Evolutionary conservation across 2,797 vertebrate genomes (phyloP), one percentile per base, ranked within the genome.

Genomic region (Aselliscus stoliczkanus): DNA sequence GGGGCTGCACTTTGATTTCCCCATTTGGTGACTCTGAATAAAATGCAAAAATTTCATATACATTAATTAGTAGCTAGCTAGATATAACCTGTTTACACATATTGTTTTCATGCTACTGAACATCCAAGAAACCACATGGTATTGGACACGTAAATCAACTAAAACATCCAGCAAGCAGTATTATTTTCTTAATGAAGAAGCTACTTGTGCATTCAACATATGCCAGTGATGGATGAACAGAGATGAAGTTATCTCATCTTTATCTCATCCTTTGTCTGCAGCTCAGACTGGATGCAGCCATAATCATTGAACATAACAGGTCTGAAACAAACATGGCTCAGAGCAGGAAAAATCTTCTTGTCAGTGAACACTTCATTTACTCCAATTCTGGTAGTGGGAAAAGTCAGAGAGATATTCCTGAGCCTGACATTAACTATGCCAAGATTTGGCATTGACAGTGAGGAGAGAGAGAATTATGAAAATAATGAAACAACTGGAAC

Each of bases 171-270:
- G 21, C 9, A 94, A 93, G 70, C n/a, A 82, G 18, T 10, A 70
- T 76, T 17, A 29, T 92, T 92, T 93, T 42, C 64, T 47, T 83
- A 87, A 64, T 54, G 62, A 82, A 87, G 29, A 75, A 14, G 13
- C 8, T 58, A 1, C 5, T 76, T 70, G n/a, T 65, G 14, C 7
- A 42, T 67, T 88, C 67, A 85, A 58, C 12, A 62, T 15, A 47
- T 18, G 15, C 18, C 25, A 20, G 5, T 6, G 42, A 64, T 56
- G 23, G 27, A 47, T 34, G 37, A 62, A 13, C 42, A 1, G 23
- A 44, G 11, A 23, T 6, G 0, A 0, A 4, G 1, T 34, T 69
- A 31, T 64, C 12, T 27, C 15, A 29, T 7, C 20, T 23, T 34
- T 69, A 31, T 64, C 12, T 27, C 15, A 29, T 7, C 20, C 27